These are phyloP conservation scores for Brachyhypopomus occidentalis DNA, from an alignment of 2,113 vertebrate species.

Conservation along the genomic window DNA sequence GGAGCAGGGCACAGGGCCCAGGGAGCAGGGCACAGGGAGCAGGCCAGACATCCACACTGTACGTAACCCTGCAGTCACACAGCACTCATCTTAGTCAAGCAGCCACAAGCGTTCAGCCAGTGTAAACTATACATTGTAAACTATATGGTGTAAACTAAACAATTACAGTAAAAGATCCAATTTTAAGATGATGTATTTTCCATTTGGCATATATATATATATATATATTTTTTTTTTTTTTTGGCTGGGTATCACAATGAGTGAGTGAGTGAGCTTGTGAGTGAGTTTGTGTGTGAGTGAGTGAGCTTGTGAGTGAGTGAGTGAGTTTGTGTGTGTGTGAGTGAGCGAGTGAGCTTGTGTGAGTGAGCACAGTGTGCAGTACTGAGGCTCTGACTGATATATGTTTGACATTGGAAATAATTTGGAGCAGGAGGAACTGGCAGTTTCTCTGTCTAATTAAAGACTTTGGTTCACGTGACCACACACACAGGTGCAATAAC, in stretches of 20 bases:
- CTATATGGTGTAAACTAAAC: neutral
- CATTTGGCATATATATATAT: neutral
- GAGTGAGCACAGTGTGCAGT: slow-evolving; percentile 47
- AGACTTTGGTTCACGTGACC: slow-evolving; percentile 54
- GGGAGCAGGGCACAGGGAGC: too few relatives aligned
- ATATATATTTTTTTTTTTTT: neutral
- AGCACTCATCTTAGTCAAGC: neutral
- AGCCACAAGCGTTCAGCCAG: neutral
- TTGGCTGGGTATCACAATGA: too few relatives aligned
- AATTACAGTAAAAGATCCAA: neutral
- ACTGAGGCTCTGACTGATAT: slow-evolving; percentile 72
- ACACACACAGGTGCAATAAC: slow-evolving; percentile 59
- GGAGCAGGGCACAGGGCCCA: neutral
- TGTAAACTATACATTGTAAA: neutral
- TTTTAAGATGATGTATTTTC: slow-evolving; percentile 13
- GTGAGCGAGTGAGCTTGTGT: slow-evolving; percentile 62
- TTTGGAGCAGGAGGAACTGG: slow-evolving; percentile 71
- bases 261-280: neutral
- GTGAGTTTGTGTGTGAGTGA: neutral
- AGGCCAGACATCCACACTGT: neutral
- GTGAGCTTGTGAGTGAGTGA: slow-evolving; percentile 62
- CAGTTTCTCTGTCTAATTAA: slow-evolving; percentile 61
- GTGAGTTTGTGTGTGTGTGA: slow-evolving; percentile 23
- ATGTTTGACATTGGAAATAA: slow-evolving; percentile 81
- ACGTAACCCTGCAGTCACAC: neutral